Evolutionary conservation across 2,888 invertebrate genomes (phyloP).

Genomic region (Eudemis profundana): DNA sequence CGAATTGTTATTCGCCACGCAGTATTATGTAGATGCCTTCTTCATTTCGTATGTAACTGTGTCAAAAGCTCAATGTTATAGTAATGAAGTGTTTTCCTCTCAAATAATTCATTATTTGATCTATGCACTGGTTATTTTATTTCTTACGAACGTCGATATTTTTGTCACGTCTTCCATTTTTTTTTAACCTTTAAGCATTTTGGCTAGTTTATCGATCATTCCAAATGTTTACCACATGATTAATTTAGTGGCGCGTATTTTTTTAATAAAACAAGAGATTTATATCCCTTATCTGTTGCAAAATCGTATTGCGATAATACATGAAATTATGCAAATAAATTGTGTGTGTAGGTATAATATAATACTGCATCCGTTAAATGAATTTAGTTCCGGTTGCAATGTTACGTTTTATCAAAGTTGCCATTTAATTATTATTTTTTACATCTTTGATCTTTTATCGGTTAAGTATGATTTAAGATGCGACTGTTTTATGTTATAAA

Average conservation of each 20-base stretch:
- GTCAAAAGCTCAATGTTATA: constrained; percentile 79
- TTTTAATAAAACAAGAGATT: constrained; percentile 11
- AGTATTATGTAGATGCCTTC: constrained; percentile 72
- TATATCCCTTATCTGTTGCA: constrained; percentile 1
- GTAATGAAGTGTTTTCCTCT: constrained; percentile 52
- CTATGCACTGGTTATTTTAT: constrained; percentile 28
- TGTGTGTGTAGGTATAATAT: constrained; percentile 13
- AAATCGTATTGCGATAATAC: not conserved
- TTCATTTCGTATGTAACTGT: constrained; percentile 65
- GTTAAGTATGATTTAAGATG: constrained; percentile 34
- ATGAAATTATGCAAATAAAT: not conserved
- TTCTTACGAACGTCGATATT: constrained; percentile 31
- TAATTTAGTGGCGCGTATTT: constrained; percentile 17
- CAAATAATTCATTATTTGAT: constrained; percentile 47
- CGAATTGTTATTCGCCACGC: constrained; percentile 60
- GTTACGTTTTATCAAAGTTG: constrained; percentile 59
- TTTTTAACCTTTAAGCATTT: constrained; percentile 29
- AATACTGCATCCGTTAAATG: not conserved
- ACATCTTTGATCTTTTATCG: constrained; percentile 52
- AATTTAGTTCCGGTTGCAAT: constrained; percentile 42
- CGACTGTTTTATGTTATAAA: constrained; percentile 22
- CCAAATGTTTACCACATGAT: constrained; percentile 22
- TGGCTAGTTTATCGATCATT: constrained; percentile 34
- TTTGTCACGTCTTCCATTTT: constrained; percentile 47
- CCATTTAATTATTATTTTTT: constrained; percentile 49